Base-by-base conservation (phyloP, 2,888 invertebrate genomes). In the Ceriagrion tenellum region DNA sequence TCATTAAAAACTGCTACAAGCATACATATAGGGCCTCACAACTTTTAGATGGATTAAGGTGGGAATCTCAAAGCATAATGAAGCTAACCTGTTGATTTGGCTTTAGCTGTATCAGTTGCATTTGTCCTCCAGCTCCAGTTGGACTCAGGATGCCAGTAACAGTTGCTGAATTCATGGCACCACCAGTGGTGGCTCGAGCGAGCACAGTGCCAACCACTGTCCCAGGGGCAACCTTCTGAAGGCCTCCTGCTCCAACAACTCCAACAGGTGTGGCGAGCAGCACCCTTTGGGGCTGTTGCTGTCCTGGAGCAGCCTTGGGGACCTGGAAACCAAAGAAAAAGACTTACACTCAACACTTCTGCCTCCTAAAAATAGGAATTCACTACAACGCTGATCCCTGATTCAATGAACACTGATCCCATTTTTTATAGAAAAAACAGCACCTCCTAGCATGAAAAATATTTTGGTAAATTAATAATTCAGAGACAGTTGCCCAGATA, bases 231-330 rank as follows among this genome's bases (percentile, higher is more conserved):
- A 93, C 74, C 74, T 93, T 93, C 47, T 93, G 93, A 13, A 93
- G 30, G 30, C 93, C 93, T 69, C 93, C 93, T 47, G 93, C 93
- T 16, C 93, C 93, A 40, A 93, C 69, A 12, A 93, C 74, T 47
- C 93, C 93, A n/a, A 93, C 93, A 69, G 93, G 93, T 16, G 93
- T 93, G 23, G 93, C 93, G 69, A 93, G 69, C n/a, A 93, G 74
- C 40, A 93, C 93, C 47, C 93, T 93, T 55, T 93, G 93, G 4
- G 93, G 69, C 69, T 93, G 93, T 74, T 69, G 69, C 69, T 93
- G 93, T 13, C 93, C 93, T 4, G 93, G 93, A 40, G 63, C 40
- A 26, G 69, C 93, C 93, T 93, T 69, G 47, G 81, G 81, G 30
- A 81, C 81, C 12, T 81, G 81, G 16, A 81, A 69, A 23, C 4